Conservation (phyloP, 2,797 vertebrate species). For the Meriones psammophilus region DNA sequence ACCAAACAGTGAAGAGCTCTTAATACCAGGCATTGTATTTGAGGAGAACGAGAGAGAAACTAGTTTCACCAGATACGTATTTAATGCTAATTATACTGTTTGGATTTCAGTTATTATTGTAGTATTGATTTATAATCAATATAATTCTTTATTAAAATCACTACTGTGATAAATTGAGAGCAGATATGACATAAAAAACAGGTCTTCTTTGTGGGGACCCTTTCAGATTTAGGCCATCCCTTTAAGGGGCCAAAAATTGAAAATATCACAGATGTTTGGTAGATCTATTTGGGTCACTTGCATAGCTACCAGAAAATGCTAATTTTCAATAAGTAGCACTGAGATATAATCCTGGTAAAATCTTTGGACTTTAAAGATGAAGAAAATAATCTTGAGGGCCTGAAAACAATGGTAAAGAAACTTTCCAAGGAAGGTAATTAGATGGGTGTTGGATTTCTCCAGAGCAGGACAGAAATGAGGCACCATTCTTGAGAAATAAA, state of each 20-base stretch:
- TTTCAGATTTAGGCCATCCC: background rate
- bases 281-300: background rate
- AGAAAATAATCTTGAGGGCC: background rate
- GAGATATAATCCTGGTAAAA: background rate
- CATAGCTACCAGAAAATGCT: background rate
- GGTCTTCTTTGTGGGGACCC: background rate
- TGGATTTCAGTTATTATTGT: background rate
- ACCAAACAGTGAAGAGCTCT: background rate
- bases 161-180: background rate
- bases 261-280: background rate
- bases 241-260: background rate
- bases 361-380: background rate
- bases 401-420: background rate
- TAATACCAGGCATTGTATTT: background rate
- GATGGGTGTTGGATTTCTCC: background rate
- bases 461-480: background rate
- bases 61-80: background rate
- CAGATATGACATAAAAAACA: background rate
- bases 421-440: background rate
- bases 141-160: slow-evolving; percentile 33
- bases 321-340: background rate
- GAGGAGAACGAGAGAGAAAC: background rate
- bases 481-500: background rate
- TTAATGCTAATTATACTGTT: background rate
- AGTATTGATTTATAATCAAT: too few relatives aligned